phyloP scores from a whole-genome alignment of 1,140 invertebrate genomes.

The Brachionus angularis region DNA sequence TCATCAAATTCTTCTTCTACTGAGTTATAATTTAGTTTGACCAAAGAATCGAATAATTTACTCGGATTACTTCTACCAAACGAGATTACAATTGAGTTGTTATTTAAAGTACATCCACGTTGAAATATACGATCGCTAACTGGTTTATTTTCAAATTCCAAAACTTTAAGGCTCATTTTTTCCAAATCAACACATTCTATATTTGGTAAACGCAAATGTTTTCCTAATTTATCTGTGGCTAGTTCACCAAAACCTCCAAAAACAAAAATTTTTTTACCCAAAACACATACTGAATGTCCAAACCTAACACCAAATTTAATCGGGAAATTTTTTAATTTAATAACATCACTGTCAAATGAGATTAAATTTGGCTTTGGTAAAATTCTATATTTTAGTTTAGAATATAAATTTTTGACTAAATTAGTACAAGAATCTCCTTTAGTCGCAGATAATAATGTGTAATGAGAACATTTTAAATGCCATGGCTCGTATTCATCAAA shows the following conservation, averaged over 20 bases:
- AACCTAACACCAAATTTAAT: constrained; percentile 46
- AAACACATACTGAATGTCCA: constrained; percentile 49
- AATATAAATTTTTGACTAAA: not conserved
- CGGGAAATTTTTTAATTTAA: not conserved
- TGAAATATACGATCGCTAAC: constrained; percentile 25
- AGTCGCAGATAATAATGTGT: constrained; percentile 52
- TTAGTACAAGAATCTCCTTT: constrained; percentile 4
- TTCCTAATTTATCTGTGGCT: constrained; percentile 4
- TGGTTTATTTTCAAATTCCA: not conserved
- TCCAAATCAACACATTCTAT: constrained; percentile 23
- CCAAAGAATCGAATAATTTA: constrained; percentile 27
- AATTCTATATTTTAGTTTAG: not conserved
- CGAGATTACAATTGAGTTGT: not conserved
- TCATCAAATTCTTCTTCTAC: not conserved
- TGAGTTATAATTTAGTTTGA: not conserved
- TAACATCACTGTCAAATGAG: not conserved
- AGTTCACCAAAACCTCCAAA: constrained; percentile 45
- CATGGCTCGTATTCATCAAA: constrained; percentile 64
- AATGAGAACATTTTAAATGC: constrained; percentile 62
- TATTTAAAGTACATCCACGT: not conserved
- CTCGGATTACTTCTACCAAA: constrained; percentile 35
- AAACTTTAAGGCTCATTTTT: not conserved
- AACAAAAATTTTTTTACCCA: constrained; percentile 46
- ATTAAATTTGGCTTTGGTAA: not conserved
- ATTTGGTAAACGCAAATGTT: constrained; percentile 8